Conservation (phyloP, 1,140 invertebrate genomes). For the Diorhabda elongata region DNA sequence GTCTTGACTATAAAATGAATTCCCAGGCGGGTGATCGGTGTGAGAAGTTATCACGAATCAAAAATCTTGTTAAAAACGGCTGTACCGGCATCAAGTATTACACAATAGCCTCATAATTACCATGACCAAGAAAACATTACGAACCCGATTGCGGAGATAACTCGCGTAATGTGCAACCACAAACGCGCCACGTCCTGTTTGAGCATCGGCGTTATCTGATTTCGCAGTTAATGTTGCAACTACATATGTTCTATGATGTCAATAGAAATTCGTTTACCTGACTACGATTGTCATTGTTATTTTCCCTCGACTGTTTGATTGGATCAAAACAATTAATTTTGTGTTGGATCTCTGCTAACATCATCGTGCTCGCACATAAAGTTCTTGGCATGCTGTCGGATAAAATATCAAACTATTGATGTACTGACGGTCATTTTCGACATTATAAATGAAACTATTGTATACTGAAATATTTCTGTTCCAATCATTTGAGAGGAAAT, state of each 20-base stretch:
- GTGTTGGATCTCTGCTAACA: not conserved
- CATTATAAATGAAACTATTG: too few species aligned
- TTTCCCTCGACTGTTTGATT: not conserved
- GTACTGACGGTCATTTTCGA: too few species aligned
- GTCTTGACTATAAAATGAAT: too few species aligned
- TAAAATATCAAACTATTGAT: too few species aligned
- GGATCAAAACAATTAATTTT: constrained; percentile 3
- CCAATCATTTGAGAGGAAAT: too few species aligned
- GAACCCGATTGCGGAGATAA: constrained; percentile 3
- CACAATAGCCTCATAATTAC: constrained; percentile 10
- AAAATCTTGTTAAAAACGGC: constrained; percentile 9
- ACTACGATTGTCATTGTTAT: not conserved
- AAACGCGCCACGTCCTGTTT: constrained; percentile 5
- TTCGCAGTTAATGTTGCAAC: constrained; percentile 9
- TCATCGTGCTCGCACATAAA: not conserved
- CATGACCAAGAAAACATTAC: constrained; percentile 8
- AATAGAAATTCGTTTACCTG: constrained; percentile 2
- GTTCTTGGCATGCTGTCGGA: not conserved
- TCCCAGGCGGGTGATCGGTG: not conserved
- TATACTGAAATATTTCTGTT: too few species aligned
- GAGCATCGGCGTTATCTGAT: constrained; percentile 12
- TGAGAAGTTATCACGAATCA: not conserved
- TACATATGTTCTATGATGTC: constrained; percentile 9
- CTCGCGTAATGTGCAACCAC: constrained; percentile 10
- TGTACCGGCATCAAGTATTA: not conserved